Conservation (phyloP, 92 coral and sea anemone genomes). For the Parazoanthus atlanticus region DNA sequence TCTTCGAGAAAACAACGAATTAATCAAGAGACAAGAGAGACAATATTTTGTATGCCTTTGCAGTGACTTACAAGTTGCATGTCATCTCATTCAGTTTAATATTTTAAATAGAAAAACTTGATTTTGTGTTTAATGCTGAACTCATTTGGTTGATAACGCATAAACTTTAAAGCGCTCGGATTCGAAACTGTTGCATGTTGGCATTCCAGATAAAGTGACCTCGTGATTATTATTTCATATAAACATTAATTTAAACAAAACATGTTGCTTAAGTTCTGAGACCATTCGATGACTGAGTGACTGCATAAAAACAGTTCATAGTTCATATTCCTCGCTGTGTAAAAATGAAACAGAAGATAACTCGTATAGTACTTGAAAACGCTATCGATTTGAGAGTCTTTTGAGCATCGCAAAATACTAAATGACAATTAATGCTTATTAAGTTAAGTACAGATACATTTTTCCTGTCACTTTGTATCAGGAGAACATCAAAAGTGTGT, state of each 20-base stretch:
- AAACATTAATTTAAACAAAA: no score
- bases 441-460: not conserved
- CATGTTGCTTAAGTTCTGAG: not conserved
- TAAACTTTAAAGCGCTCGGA: not conserved
- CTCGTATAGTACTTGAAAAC: no score
- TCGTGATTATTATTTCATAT: not conserved
- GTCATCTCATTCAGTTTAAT: no score
- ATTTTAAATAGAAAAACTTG: no score
- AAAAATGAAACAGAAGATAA: no score
- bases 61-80: no score
- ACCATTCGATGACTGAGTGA: no score
- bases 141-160: not conserved
- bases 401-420: no score
- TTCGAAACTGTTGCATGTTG: not conserved
- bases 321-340: no score
- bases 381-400: not conserved
- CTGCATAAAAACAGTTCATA: no score
- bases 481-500: no score
- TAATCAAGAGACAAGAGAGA: not conserved
- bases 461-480: not conserved
- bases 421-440: not conserved
- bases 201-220: not conserved
- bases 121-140: not conserved
- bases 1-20: not conserved
- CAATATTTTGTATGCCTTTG: not conserved